Evolutionary conservation across 1,140 invertebrate species (phyloP).

Genomic region (Drosophila nigromelanica): DNA sequence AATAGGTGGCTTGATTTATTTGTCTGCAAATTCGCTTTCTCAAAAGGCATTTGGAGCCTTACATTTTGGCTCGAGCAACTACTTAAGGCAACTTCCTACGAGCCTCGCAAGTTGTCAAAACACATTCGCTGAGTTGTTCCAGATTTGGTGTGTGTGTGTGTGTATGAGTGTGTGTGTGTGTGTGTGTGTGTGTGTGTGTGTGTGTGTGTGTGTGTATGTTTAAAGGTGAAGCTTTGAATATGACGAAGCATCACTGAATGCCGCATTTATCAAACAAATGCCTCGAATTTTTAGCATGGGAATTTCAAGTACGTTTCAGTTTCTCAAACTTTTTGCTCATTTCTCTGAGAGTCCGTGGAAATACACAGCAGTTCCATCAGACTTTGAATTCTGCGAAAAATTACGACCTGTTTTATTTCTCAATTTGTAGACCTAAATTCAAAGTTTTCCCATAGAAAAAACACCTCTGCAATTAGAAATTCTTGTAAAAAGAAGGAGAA

Average conservation of each 20-base stretch:
- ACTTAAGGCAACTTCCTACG: slow-evolving; percentile 47
- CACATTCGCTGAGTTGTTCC: slow-evolving; percentile 42
- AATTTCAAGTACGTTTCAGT: slow-evolving; percentile 12
- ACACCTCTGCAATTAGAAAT: slow-evolving; percentile 1
- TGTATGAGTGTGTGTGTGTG: slow-evolving; percentile 12
- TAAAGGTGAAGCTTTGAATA: slow-evolving; percentile 41
- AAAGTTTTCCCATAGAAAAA: not conserved
- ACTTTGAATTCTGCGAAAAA: not conserved
- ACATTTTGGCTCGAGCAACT: slow-evolving; percentile 50
- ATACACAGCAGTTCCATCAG: not conserved
- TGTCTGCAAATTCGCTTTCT: slow-evolving; percentile 83
- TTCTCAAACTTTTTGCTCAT: not conserved
- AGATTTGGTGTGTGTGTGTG: slow-evolving; percentile 29
- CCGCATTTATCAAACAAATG: slow-evolving; percentile 49
- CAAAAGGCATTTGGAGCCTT: slow-evolving; percentile 73
- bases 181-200: slow-evolving; percentile 1
- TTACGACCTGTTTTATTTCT: not conserved
- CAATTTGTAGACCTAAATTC: not conserved
- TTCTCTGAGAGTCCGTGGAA: not conserved
- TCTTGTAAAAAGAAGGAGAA: not conserved
- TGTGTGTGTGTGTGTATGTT: not conserved
- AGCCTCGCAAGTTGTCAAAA: slow-evolving; percentile 46
- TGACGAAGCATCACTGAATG: slow-evolving; percentile 40
- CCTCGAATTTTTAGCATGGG: slow-evolving; percentile 35
- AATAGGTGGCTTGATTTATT: slow-evolving; percentile 83